Percentiles rank a stretch among this genome's conserved stretches.
Evolutionary conservation across 2,888 invertebrate genomes (phyloP).

Genomic region (Pogonocherus hispidulus): DNA sequence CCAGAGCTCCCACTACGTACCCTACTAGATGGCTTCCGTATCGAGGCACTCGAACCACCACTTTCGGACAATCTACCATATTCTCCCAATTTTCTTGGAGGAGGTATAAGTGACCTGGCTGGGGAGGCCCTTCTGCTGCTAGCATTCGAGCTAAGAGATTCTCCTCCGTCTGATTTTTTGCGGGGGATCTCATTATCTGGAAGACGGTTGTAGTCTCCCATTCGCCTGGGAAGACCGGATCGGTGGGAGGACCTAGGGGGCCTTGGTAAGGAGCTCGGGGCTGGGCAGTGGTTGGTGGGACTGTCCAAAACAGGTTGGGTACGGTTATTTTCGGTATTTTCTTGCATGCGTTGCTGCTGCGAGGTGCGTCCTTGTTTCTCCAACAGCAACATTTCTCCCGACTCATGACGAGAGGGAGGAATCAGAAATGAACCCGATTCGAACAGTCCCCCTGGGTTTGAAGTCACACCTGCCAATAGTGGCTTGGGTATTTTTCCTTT

Average conservation of each 20-base stretch:
- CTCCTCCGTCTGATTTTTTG: conserved; percentile 67
- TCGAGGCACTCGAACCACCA: conserved; percentile 64
- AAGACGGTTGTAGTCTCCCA: conserved; percentile 78
- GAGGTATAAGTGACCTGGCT: conserved; percentile 70
- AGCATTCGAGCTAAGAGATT: conserved; percentile 66
- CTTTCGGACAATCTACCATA: conserved; percentile 74
- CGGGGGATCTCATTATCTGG: conserved; percentile 68
- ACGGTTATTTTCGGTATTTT: conserved; percentile 58
- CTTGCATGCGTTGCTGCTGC: conserved; percentile 79
- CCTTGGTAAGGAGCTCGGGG: conserved; percentile 80
- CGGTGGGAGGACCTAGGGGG: conserved; percentile 75
- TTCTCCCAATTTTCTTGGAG: conserved; percentile 72
- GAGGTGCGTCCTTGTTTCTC: conserved; percentile 85
- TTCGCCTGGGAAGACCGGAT: conserved; percentile 68
- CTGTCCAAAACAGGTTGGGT: conserved; percentile 52
- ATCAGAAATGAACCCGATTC: conserved; percentile 53
- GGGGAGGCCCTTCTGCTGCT: conserved; percentile 68
- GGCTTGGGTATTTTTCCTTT: conserved; percentile 83
- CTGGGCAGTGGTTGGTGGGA: conserved; percentile 69
- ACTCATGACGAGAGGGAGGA: conserved; percentile 66
- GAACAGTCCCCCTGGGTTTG: conserved; percentile 60
- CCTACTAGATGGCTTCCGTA: conserved; percentile 64
- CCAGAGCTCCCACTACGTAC: conserved; percentile 67
- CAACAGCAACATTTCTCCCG: conserved; percentile 80
- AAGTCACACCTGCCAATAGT: conserved; percentile 78